These are phyloP conservation scores for Falco concolor DNA, from an alignment of 2,797 vertebrate species.

Conservation along the genomic window DNA sequence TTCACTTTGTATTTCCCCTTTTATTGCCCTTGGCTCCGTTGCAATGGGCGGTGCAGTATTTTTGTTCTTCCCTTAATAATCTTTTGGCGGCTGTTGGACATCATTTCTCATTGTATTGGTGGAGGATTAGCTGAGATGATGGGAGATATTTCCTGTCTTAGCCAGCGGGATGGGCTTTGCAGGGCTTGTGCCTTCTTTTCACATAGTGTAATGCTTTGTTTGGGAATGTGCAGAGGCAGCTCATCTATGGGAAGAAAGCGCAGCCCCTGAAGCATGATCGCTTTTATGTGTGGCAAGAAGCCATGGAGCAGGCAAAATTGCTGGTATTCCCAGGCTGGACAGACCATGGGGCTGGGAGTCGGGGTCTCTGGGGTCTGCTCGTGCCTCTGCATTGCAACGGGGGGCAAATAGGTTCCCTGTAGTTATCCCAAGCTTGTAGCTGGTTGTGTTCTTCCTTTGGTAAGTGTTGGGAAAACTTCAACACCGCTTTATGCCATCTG, in stretches of 20 bases:
- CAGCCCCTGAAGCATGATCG: neutral
- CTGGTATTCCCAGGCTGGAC: neutral
- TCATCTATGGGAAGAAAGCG: neutral
- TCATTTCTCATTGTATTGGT: conserved; percentile 76
- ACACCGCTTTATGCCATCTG: fast-evolving
- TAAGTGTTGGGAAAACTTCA: neutral
- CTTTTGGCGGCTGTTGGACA: conserved; percentile 62
- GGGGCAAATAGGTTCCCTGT: neutral
- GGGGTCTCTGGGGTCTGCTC: neutral
- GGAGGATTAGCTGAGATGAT: conserved; percentile 73
- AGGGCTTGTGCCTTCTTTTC: conserved; percentile 66
- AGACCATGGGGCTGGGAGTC: neutral
- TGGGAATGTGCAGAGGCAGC: conserved; percentile 68
- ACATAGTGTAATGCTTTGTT: conserved; percentile 66
- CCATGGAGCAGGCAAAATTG: neutral
- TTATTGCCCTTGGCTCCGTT: conserved; percentile 74
- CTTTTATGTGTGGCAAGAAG: neutral
- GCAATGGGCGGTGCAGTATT: conserved; percentile 65
- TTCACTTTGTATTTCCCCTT: conserved; percentile 45
- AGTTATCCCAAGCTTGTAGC: fast-evolving
- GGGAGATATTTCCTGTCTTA: conserved; percentile 75
- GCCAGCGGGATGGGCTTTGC: conserved; percentile 70
- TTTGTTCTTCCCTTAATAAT: conserved; percentile 73
- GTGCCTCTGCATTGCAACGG: neutral
- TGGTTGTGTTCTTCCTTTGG: neutral